A percentile compares a stretch with the other conserved stretches of the same genome.
phyloP scores from a whole-genome alignment of 2,113 vertebrate genomes.

The Thalassarche chlororhynchos region DNA sequence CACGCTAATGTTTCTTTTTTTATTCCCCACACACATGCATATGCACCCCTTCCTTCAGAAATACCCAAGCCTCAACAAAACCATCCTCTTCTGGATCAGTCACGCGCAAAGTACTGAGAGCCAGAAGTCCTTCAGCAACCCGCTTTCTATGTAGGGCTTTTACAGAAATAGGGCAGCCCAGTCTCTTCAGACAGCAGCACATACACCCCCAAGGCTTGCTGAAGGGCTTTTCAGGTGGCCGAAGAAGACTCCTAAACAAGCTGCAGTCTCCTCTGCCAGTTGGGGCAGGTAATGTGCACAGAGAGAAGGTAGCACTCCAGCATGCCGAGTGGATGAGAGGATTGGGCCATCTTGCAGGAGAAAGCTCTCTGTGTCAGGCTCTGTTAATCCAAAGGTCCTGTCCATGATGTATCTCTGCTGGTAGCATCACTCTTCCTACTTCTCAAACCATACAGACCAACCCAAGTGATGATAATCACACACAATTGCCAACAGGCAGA shows the following conservation, averaged over 20 bases:
- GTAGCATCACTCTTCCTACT: not conserved
- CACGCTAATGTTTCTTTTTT: conserved; percentile 1
- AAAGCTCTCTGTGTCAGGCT: not conserved
- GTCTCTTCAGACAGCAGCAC: not conserved
- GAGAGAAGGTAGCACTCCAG: not conserved
- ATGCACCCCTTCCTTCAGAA: not conserved
- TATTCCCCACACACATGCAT: not conserved
- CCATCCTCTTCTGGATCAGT: not conserved
- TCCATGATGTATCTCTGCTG: not conserved
- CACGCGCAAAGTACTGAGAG: fast-evolving
- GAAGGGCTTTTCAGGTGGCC: not conserved
- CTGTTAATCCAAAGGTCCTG: not conserved
- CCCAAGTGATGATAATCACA: no score
- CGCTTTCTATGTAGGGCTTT: not conserved
- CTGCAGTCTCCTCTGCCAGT: not conserved
- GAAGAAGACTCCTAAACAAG: not conserved
- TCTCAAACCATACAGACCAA: not conserved
- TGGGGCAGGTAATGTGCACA: not conserved
- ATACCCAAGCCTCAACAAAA: not conserved
- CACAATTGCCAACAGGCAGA: fast-evolving
- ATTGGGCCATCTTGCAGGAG: not conserved
- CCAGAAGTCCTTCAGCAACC: not conserved
- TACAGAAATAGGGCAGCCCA: not conserved
- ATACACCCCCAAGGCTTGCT: not conserved
- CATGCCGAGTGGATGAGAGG: fast-evolving